Conservation (phyloP, 2,888 invertebrate species). For the Pseudococcus jackbeardsleyi region DNA sequence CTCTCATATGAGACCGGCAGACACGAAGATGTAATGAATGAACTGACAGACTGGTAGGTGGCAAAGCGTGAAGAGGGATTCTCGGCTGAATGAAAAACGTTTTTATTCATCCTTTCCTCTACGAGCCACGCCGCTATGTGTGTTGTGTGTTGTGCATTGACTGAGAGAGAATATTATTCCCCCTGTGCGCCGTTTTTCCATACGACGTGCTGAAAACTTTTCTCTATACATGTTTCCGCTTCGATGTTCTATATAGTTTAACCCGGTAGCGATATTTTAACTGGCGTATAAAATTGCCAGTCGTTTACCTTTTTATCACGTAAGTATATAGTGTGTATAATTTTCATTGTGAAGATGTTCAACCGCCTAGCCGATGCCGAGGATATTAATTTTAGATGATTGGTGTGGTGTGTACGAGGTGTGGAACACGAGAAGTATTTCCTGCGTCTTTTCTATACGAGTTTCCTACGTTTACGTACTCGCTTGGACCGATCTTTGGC, state of each 20-base stretch:
- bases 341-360: slow-evolving; percentile 43
- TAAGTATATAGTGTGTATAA: slow-evolving; percentile 45
- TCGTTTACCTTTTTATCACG: slow-evolving; percentile 59
- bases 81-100: slow-evolving; percentile 64
- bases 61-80: slow-evolving; percentile 38
- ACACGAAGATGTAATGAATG: slow-evolving; percentile 63
- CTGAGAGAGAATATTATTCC: slow-evolving; percentile 56
- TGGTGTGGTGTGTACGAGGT: slow-evolving; percentile 31
- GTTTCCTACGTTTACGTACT: neutral
- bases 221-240: slow-evolving; percentile 40
- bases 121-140: neutral
- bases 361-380: neutral
- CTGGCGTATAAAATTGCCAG: slow-evolving; percentile 58
- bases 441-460: neutral
- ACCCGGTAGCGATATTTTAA: slow-evolving; percentile 49
- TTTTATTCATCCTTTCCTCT: slow-evolving; percentile 63
- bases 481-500: neutral
- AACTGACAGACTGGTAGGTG: slow-evolving; percentile 58
- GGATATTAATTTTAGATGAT: slow-evolving; percentile 50
- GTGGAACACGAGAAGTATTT: slow-evolving; percentile 8
- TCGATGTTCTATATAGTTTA: slow-evolving; percentile 11
- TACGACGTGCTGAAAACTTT: slow-evolving; percentile 60
- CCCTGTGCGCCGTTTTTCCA: slow-evolving; percentile 55
- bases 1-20: slow-evolving; percentile 62
- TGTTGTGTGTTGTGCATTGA: slow-evolving; percentile 39